Evolutionary conservation across 2,888 invertebrate genomes (phyloP).

Genomic region (Chironomus riparius): DNA sequence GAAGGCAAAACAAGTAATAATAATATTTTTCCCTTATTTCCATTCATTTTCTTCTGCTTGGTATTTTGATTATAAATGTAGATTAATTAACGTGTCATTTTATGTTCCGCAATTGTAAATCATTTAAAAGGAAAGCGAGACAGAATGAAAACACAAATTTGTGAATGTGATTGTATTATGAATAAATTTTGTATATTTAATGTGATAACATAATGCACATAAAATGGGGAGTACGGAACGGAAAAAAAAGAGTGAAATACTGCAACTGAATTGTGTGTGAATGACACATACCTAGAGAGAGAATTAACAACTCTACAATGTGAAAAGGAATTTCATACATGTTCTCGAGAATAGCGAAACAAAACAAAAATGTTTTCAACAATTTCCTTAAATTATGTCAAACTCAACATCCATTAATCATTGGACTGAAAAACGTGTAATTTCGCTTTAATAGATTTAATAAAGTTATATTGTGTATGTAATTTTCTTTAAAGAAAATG

Average conservation of each 20-base stretch:
- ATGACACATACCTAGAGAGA: background rate
- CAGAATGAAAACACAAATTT: background rate
- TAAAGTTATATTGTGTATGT: background rate
- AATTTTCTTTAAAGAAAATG: background rate
- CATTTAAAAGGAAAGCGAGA: constrained; percentile 1
- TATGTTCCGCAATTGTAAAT: constrained; percentile 18
- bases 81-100: constrained; percentile 24
- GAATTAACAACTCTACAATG: background rate
- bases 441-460: background rate
- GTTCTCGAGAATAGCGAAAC: too few relatives aligned
- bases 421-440: background rate
- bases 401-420: background rate
- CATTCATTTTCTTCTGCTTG: background rate
- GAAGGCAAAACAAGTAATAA: too few relatives aligned
- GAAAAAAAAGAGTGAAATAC: too few relatives aligned
- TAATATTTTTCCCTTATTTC: too few relatives aligned
- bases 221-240: too few relatives aligned
- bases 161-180: too few relatives aligned
- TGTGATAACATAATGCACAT: too few relatives aligned
- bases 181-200: too few relatives aligned
- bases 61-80: constrained; percentile 9
- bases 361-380: too few relatives aligned
- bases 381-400: background rate
- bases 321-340: too few relatives aligned
- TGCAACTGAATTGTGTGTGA: background rate